Conservation (phyloP, 2,888 invertebrate genomes). For the Erebia aethiops region DNA sequence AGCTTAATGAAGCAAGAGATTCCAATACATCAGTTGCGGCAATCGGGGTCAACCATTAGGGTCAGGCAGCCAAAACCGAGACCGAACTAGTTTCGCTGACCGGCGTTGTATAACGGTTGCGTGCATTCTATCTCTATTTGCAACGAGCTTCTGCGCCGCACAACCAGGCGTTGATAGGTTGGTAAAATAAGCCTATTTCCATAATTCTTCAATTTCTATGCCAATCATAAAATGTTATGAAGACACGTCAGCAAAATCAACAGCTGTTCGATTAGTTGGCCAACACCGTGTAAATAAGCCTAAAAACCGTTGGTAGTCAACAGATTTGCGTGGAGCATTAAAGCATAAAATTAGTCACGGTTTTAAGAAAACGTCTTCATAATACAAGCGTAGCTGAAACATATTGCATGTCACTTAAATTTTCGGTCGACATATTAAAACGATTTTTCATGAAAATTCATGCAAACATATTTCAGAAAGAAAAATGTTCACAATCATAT, state of each 20-base stretch:
- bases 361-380: neutral
- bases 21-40: constrained; percentile 31
- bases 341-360: neutral
- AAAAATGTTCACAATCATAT: neutral
- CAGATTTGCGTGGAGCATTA: neutral
- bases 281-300: too few relatives aligned
- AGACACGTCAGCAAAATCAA: too few relatives aligned
- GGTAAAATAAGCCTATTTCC: neutral
- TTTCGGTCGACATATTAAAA: neutral
- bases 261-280: too few relatives aligned
- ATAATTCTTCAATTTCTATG: neutral
- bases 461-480: neutral
- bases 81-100: constrained; percentile 46
- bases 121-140: constrained; percentile 47
- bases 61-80: constrained; percentile 52
- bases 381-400: neutral
- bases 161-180: constrained; percentile 37
- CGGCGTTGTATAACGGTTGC: constrained; percentile 54
- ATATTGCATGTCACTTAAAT: neutral
- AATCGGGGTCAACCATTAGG: constrained; percentile 50
- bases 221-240: neutral
- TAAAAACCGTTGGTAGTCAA: too few relatives aligned
- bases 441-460: neutral
- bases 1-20: constrained; percentile 26
- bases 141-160: constrained; percentile 33